Evolutionary conservation across 2,797 vertebrate species (phyloP).

Genomic region (Sebastes miniatus): DNA sequence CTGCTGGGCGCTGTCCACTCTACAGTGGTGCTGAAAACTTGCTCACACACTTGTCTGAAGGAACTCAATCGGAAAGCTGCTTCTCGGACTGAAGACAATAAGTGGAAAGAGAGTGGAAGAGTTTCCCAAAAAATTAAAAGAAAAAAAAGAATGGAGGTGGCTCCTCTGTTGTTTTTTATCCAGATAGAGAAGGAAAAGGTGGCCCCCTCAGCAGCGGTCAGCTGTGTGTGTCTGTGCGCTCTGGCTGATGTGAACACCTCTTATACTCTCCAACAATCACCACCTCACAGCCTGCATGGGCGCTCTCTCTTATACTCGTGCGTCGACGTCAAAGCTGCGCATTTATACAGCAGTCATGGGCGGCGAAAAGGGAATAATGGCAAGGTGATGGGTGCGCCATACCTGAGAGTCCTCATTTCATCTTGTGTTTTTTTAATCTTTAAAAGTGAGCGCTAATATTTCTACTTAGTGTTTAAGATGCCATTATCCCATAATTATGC

Average conservation of each 20-base stretch:
- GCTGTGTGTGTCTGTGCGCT: background rate
- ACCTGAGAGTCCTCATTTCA: background rate
- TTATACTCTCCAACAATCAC: constrained; percentile 8
- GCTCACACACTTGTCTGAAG: background rate
- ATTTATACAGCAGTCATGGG: background rate
- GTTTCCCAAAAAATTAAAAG: background rate
- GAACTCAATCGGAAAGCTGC: background rate
- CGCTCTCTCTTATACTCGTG: constrained; percentile 4
- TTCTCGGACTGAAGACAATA: background rate
- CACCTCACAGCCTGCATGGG: background rate
- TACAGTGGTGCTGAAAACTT: constrained; percentile 44
- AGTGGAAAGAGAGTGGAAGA: background rate
- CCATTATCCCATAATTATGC: no score
- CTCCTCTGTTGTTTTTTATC: background rate
- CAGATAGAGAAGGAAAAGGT: background rate
- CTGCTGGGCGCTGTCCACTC: constrained; percentile 33
- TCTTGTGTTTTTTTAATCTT: background rate
- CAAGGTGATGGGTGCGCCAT: background rate
- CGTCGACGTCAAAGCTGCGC: constrained; percentile 67
- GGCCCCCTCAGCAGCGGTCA: background rate
- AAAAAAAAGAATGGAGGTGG: background rate
- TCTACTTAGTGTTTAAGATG: no score
- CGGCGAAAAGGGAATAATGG: background rate
- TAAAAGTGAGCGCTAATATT: no score
- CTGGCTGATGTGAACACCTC: background rate